Conservation (phyloP, 2,888 invertebrate species). For the Troides oblongomaculatus region DNA sequence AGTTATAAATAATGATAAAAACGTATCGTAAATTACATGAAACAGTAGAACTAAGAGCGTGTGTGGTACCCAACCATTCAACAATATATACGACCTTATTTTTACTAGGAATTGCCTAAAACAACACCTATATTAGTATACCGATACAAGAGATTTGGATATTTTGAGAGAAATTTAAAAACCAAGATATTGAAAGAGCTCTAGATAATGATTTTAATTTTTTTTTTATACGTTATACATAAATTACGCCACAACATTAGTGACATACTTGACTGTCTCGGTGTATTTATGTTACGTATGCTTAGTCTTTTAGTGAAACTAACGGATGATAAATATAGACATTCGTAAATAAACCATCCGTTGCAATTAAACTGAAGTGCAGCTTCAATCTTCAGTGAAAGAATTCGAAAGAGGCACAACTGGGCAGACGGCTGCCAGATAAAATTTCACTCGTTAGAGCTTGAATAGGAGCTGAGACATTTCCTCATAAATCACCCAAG, state of each 20-base stretch:
- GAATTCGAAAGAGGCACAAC: slow-evolving; percentile 13
- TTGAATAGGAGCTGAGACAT: slow-evolving; percentile 38
- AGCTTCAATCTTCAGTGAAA: slow-evolving; percentile 14
- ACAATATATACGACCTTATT: slow-evolving; percentile 37
- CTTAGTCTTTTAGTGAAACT: slow-evolving; percentile 47
- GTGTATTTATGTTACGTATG: slow-evolving; percentile 52
- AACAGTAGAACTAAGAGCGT: slow-evolving; percentile 4
- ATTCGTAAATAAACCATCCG: slow-evolving; percentile 56
- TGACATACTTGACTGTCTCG: slow-evolving; percentile 62
- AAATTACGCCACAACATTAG: slow-evolving; percentile 45
- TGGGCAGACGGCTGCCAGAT: slow-evolving; percentile 29
- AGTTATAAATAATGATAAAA: slow-evolving; percentile 29
- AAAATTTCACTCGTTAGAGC: slow-evolving; percentile 39
- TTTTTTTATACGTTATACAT: slow-evolving; percentile 5
- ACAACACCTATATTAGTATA: slow-evolving; percentile 46
- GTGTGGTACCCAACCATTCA: slow-evolving; percentile 10
- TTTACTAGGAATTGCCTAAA: slow-evolving; percentile 60
- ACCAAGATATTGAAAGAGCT: background rate
- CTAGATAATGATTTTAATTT: background rate
- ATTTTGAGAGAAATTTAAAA: background rate
- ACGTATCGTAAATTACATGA: slow-evolving; percentile 24
- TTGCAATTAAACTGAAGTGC: slow-evolving; percentile 43
- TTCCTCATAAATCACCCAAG: slow-evolving; percentile 44
- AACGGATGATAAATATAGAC: slow-evolving; percentile 49
- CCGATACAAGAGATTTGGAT: background rate